Base-by-base conservation (phyloP, 2,888 invertebrate species). In the Epicampocera succincta region DNA sequence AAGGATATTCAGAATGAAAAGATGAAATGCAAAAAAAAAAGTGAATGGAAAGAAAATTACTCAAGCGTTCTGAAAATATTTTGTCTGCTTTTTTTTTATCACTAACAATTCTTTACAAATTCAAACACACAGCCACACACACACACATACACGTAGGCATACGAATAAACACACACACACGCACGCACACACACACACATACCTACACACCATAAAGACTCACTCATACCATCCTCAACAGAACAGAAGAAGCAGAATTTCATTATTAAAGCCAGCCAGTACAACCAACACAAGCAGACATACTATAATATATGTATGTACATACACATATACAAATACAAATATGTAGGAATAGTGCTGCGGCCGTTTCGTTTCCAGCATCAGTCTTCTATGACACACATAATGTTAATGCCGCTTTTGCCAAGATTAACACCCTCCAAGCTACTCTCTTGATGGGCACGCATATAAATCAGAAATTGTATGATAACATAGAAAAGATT, bases 401-500 rank as follows among this genome's bases (percentile, higher is more conserved):
- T 92, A 91, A 97, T 93, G 91, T 98, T 98, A 85, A 98, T 93
- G 71, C 96, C 96, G 65, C 95, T 94, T 89, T 93, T 92, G 56
- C 96, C 96, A 60, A 96, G 91, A 90, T 96, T 94, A 58, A 95
- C 94, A 87, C 94, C 93, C 88, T 96, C 96, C 50, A 96, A 91
- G 92, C 95, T 94, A 17, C 95, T 95, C 84, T 94, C 93, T 86
- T 95, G 94, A 85, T 94, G 93, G 83, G 92, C 93, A 85, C 95
- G 95, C 84, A 96, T 94, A 86, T 94, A 93, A 87, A 95, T 94
- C 48, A 97, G 90, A 90, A 98, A 96, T 87, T 97, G 93, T 86
- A 98, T 92, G 83, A 98, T 93, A 65, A 96, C 94, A 90, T 97
- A 96, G 89, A 97, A 96, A 87, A 98, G 91, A 92, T 97, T 98